Conservation (phyloP, 2,797 vertebrate genomes). For the Simalia tracyae region DNA sequence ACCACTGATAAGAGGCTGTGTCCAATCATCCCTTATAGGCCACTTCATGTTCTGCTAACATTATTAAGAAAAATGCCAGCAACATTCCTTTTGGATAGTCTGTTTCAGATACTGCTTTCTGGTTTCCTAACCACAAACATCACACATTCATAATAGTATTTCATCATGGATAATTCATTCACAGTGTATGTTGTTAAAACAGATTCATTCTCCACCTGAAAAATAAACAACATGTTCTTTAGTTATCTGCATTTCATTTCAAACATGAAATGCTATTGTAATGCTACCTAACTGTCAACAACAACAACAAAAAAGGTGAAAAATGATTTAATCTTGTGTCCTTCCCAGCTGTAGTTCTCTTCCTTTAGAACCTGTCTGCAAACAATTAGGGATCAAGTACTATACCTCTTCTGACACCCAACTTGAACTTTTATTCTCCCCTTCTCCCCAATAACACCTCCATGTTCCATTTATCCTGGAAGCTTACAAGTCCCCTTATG, state of each 20-base stretch:
- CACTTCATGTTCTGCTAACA: slow-evolving; percentile 65
- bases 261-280: neutral
- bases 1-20: slow-evolving; percentile 77
- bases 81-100: slow-evolving; percentile 48
- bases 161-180: slow-evolving; percentile 95
- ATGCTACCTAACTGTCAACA: neutral
- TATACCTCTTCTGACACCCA: neutral
- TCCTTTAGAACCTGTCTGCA: neutral
- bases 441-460: neutral
- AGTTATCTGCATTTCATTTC: neutral
- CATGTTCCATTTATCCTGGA: neutral
- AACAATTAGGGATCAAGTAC: neutral
- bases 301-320: neutral
- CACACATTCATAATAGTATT: slow-evolving; percentile 96
- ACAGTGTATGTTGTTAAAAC: slow-evolving; percentile 96
- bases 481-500: neutral
- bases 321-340: neutral
- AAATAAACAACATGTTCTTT: slow-evolving; percentile 44
- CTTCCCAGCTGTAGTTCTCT: neutral
- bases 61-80: slow-evolving; percentile 59
- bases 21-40: slow-evolving; percentile 65
- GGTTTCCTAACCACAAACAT: slow-evolving; percentile 97
- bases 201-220: slow-evolving; percentile 89
- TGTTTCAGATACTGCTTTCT: slow-evolving; percentile 64
- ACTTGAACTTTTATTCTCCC: neutral